Base-by-base conservation (phyloP, 2,113 vertebrate genomes). In the pig (Sus scrofa) region DNA sequence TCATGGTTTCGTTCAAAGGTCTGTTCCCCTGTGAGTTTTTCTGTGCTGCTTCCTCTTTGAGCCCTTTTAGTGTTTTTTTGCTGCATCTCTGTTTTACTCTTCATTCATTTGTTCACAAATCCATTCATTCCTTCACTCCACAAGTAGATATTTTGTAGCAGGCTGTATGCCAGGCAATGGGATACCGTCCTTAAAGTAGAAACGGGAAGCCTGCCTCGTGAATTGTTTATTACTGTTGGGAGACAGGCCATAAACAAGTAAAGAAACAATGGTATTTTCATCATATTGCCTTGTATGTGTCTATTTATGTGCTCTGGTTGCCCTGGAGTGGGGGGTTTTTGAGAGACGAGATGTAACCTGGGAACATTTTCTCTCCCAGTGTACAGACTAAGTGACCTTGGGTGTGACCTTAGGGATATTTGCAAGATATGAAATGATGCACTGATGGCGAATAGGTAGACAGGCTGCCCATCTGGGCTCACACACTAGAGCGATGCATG, bases 201-300 rank as follows among this genome's bases (percentile, higher is more conserved):
- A 1, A 34, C n/a, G 24, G 7, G 52, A 12, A 44, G 32, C 0
- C 14, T 20, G 10, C 22, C 18, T 7, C 50, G 0, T 13, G 27
- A 52, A 32, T 63, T 20, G 37, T 39, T 58, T n/a, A 39, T 6
- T 26, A 7, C 1, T 6, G 7, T 30, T 34, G 19, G 75, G 39
- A 78, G 56, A 16, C 11, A 34, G 50, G 32, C 50, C 32, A 30
- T 26, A 18, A 3, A 2, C 16, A 22, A 22, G 16, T 7, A 44
- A 68, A 60, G 58, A n/a, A 52, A 30, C 7, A 30, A 14, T 11
- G 24, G 39, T 50, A 20, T 14, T 24, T 86, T 52, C 54, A 68
- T 58, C 56, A 56, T 11, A 22, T 7, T 14, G 0, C n/a, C 15
- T 13, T 22, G 9, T 5, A 3, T 19, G 30, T 26, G 11, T 19